A percentile compares a stretch with the other conserved stretches of the same genome.
Evolutionary conservation across 2,888 invertebrate genomes (phyloP).

Genomic region (Machimus atricapillus): DNA sequence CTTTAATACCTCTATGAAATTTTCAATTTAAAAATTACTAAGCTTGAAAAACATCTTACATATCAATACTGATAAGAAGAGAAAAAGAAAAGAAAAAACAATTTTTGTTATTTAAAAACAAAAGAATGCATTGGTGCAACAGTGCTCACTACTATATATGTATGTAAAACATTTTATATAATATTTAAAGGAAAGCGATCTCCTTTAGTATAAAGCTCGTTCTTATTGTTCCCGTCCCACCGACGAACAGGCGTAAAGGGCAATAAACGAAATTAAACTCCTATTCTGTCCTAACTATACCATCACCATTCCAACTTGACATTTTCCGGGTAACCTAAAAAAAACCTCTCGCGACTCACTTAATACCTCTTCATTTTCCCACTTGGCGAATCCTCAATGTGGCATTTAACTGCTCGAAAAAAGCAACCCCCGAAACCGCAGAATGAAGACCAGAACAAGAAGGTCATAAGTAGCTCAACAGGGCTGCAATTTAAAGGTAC

Average conservation of each 20-base stretch:
- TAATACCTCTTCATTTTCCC: not conserved
- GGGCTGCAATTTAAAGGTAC: not conserved
- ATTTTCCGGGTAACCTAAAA: not conserved
- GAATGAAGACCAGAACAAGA: not conserved
- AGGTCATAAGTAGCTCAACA: not conserved
- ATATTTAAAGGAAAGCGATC: not conserved
- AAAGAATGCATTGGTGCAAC: too few relatives aligned
- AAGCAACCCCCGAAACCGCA: not conserved
- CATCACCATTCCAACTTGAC: not conserved
- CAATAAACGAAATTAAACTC: not conserved
- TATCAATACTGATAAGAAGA: too few relatives aligned
- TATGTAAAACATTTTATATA: too few relatives aligned
- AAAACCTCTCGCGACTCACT: not conserved
- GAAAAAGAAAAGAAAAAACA: too few relatives aligned
- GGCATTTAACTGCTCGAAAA: not conserved
- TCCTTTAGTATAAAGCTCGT: not conserved
- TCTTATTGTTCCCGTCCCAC: not conserved
- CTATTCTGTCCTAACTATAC: not conserved
- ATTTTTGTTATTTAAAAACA: too few relatives aligned
- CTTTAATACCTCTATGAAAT: too few relatives aligned
- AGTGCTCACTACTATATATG: too few relatives aligned
- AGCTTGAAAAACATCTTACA: too few relatives aligned
- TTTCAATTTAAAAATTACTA: too few relatives aligned
- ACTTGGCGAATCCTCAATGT: conserved; percentile 12
- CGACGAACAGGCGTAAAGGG: not conserved